These are phyloP conservation scores for Aplidium turbinatum DNA, from an alignment of 23 tunicate genomes.

Conservation along the genomic window DNA sequence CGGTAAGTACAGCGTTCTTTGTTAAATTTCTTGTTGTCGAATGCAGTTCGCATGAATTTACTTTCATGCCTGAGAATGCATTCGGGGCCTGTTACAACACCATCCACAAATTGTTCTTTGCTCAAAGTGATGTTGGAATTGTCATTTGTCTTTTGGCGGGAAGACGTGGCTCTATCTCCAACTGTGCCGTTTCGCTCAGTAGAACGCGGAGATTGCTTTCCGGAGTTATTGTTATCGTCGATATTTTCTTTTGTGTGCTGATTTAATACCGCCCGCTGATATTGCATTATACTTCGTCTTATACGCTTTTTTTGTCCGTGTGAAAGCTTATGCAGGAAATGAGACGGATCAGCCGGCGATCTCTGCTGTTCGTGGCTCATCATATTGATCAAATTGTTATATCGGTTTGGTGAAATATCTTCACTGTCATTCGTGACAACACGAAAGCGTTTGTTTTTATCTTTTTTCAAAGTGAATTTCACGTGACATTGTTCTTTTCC, in stretches of 20 bases:
- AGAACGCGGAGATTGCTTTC: slow-evolving; percentile 1
- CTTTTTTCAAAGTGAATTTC: slow-evolving; percentile 70
- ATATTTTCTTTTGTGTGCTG: slow-evolving; percentile 39
- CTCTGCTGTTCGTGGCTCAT: neutral
- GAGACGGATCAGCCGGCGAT: slow-evolving; percentile 2
- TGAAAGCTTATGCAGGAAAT: slow-evolving; percentile 60
- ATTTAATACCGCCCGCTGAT: slow-evolving; percentile 71
- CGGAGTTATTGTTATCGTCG: slow-evolving; percentile 46
- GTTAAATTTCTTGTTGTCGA: slow-evolving; percentile 57
- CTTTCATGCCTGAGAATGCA: slow-evolving; percentile 47
- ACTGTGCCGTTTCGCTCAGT: neutral
- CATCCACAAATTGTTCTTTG: slow-evolving; percentile 92
- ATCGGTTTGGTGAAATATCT: slow-evolving; percentile 4
- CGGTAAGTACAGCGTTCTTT: slow-evolving; percentile 80
- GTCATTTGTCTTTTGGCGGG: slow-evolving; percentile 31
- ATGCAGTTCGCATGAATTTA: slow-evolving; percentile 43
- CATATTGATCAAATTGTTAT: slow-evolving; percentile 10
- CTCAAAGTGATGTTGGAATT: slow-evolving; percentile 49
- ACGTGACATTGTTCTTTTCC: slow-evolving; percentile 94
- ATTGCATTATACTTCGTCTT: slow-evolving; percentile 68
- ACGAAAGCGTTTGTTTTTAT: slow-evolving; percentile 32
- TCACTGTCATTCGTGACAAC: slow-evolving; percentile 5
- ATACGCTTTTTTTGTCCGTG: slow-evolving; percentile 67
- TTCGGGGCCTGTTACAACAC: slow-evolving; percentile 72
- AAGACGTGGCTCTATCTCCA: slow-evolving; percentile 7